A percentile compares a stretch with the other conserved stretches of the same genome.
Evolutionary conservation across 2,797 vertebrate species (phyloP).

Genomic region (Pteropus rufus): DNA sequence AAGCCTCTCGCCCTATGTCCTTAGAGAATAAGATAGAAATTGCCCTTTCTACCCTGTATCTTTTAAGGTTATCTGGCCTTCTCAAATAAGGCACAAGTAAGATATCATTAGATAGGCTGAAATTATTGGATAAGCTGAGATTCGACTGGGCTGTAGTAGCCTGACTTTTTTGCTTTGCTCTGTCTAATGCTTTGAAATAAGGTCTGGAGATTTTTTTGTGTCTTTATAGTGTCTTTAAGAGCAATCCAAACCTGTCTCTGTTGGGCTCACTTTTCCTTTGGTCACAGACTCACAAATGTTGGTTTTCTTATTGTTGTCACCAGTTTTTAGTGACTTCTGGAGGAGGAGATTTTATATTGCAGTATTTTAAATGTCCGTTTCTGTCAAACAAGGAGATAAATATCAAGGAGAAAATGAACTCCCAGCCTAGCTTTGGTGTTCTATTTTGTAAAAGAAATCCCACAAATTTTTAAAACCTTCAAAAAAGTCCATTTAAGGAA

Average conservation of each 20-base stretch:
- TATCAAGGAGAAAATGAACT: neutral
- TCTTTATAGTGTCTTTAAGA: slow-evolving; percentile 5
- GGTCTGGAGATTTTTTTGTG: neutral
- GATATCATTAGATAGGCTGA: slow-evolving; percentile 29
- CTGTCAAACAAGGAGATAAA: slow-evolving; percentile 24
- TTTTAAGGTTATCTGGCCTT: neutral
- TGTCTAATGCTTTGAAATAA: slow-evolving; percentile 44
- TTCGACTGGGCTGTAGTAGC: neutral
- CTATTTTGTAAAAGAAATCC: slow-evolving; percentile 44
- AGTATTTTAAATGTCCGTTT: slow-evolving; percentile 44
- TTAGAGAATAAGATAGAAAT: neutral
- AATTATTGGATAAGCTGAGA: neutral
- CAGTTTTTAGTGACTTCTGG: slow-evolving; percentile 1
- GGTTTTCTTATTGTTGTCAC: neutral
- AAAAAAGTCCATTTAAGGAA: slow-evolving; percentile 35
- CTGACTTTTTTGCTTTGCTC: neutral
- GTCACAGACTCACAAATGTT: slow-evolving; percentile 9
- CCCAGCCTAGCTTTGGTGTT: neutral
- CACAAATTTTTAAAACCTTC: slow-evolving; percentile 12
- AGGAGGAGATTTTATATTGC: slow-evolving; percentile 24
- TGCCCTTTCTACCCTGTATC: neutral
- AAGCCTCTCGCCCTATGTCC: neutral
- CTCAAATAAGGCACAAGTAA: slow-evolving; percentile 4
- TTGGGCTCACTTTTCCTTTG: slow-evolving; percentile 42
- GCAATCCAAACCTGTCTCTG: neutral